phyloP scores from a whole-genome alignment of 2,797 vertebrate genomes.

The Helarctos malayanus region DNA sequence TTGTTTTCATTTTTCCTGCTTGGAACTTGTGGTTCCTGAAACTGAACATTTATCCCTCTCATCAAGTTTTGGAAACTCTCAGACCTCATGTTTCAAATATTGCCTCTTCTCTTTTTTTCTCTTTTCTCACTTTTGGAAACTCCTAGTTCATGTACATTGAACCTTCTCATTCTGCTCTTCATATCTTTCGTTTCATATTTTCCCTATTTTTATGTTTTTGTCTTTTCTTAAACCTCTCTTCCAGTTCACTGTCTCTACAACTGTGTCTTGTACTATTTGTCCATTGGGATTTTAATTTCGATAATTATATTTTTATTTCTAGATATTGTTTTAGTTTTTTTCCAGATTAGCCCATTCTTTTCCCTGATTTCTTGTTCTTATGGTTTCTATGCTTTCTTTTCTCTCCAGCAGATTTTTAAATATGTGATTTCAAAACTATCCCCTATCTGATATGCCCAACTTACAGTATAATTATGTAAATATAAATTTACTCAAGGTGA shows the following conservation, averaged over 20 bases:
- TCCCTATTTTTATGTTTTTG: background rate
- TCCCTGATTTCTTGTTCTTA: background rate
- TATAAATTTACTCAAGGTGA: background rate
- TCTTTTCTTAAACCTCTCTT: background rate
- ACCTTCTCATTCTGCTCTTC: background rate
- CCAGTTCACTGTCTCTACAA: background rate
- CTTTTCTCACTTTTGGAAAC: background rate
- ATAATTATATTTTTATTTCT: background rate
- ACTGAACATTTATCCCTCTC: background rate
- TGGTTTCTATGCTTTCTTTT: background rate
- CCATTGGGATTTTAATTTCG: background rate
- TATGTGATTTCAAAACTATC: background rate
- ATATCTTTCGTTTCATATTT: background rate
- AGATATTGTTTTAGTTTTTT: background rate
- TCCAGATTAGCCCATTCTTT: background rate
- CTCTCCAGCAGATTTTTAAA: background rate
- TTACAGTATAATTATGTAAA: background rate
- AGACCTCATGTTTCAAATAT: background rate
- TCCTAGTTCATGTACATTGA: background rate
- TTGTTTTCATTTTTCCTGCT: conserved; percentile 1
- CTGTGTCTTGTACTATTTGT: background rate
- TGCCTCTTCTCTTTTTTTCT: background rate
- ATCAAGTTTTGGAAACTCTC: background rate
- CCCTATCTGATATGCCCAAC: background rate
- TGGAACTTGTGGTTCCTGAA: background rate